Percentiles rank a stretch among this genome's conserved stretches.
Conservation (phyloP, 92 coral and sea anemone species). For the Hydrozoanthus gracilis region DNA sequence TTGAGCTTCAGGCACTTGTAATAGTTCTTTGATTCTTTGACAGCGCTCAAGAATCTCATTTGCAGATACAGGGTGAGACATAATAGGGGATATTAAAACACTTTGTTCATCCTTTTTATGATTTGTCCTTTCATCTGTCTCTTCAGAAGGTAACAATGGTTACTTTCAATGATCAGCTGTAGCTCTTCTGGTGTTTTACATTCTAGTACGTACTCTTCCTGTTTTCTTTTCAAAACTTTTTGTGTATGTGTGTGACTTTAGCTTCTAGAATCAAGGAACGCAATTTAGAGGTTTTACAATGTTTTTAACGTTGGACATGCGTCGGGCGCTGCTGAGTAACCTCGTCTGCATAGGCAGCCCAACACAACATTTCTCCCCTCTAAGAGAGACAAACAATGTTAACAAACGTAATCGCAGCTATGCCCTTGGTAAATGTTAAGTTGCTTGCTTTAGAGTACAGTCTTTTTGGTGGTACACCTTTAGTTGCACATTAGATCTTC, state of each 20-base stretch:
- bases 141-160: neutral
- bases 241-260: no score
- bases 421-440: neutral
- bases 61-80: conserved; percentile 40
- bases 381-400: neutral
- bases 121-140: conserved; percentile 10
- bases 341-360: neutral
- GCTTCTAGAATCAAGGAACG: no score
- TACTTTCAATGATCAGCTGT: neutral
- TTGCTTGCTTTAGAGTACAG: neutral
- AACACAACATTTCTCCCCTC: neutral
- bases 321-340: no score
- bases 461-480: neutral
- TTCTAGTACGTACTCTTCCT: conserved; percentile 11
- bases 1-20: conserved; percentile 29
- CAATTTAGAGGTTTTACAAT: no score
- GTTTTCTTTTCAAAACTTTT: neutral
- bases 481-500: conserved; percentile 6
- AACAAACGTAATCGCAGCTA: neutral
- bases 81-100: conserved; percentile 43
- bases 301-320: no score
- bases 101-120: neutral
- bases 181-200: conserved; percentile 10
- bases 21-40: conserved; percentile 18
- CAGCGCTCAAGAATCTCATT: conserved; percentile 31